Percentiles rank a stretch among this genome's conserved stretches.
These are phyloP conservation scores for Knipowitschia caucasica DNA, from an alignment of 2,797 vertebrate genomes.

Conservation along the genomic window DNA sequence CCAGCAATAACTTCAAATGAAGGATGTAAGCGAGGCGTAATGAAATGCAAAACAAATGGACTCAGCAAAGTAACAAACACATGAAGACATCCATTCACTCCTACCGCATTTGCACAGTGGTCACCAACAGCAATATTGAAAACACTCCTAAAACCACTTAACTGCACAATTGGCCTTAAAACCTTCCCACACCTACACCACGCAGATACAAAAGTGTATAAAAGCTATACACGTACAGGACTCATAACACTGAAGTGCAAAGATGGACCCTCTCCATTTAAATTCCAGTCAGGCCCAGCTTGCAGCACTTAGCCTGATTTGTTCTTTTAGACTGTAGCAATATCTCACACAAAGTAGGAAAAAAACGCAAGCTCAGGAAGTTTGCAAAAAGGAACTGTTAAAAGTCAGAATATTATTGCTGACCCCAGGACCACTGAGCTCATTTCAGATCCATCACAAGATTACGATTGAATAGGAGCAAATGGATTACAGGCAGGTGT, in stretches of 20 bases:
- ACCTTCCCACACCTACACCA: conserved; percentile 45
- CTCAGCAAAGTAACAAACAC: conserved; percentile 15
- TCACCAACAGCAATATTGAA: conserved; percentile 27
- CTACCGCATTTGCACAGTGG: conserved; percentile 7
- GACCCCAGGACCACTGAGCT: conserved; percentile 19
- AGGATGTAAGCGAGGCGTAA: conserved; percentile 25
- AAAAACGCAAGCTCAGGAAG: conserved; percentile 55
- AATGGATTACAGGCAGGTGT: conserved; percentile 13
- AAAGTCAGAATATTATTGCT: conserved; percentile 28
- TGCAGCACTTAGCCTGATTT: conserved; percentile 68
- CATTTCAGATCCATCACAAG: conserved; percentile 23
- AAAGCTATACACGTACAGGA: conserved; percentile 40
- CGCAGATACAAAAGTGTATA: conserved; percentile 31
- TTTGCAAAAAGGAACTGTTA: conserved; percentile 33
- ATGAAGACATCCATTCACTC: conserved; percentile 13
- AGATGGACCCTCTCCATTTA: conserved; percentile 39
- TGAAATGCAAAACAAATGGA: conserved; percentile 29
- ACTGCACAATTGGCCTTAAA: conserved; percentile 46
- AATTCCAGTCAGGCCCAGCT: conserved; percentile 63
- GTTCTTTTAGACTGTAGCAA: conserved; percentile 42
- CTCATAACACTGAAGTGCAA: conserved; percentile 18
- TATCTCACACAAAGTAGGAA: conserved; percentile 34
- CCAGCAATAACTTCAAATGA: conserved; percentile 37
- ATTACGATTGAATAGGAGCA: conserved; percentile 29
- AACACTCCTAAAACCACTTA: conserved; percentile 44